Evolutionary conservation across 2,797 vertebrate species (phyloP).

Genomic region (Lindbergichthys nudifrons): DNA sequence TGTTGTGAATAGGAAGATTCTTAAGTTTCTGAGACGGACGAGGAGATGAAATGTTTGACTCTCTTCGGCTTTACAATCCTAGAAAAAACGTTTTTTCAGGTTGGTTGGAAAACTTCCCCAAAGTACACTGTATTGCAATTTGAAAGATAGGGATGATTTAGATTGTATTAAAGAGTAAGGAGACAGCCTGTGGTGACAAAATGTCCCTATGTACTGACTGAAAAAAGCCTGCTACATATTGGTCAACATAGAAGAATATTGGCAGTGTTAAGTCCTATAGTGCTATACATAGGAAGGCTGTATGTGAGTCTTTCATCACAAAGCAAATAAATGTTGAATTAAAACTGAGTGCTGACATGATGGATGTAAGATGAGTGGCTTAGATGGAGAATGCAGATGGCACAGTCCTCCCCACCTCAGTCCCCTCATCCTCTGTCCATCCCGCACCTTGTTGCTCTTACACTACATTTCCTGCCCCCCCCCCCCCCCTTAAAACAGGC

Average conservation of each 20-base stretch:
- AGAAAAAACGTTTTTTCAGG: too few relatives aligned
- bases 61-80: too few relatives aligned
- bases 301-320: constrained; percentile 49
- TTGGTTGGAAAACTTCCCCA: too few relatives aligned
- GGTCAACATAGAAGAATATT: background rate
- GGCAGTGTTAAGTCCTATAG: constrained; percentile 15
- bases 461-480: constrained; percentile 70
- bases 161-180: too few relatives aligned
- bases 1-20: too few relatives aligned
- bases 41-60: too few relatives aligned
- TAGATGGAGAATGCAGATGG: constrained; percentile 65
- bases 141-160: too few relatives aligned
- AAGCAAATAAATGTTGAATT: constrained; percentile 63
- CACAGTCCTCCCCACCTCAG: constrained; percentile 21
- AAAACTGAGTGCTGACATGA: constrained; percentile 70
- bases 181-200: too few relatives aligned
- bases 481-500: constrained; percentile 68
- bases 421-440: constrained; percentile 60
- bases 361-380: constrained; percentile 66
- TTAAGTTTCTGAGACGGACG: too few relatives aligned
- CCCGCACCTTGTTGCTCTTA: constrained; percentile 60
- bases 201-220: background rate
- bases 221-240: constrained; percentile 7
- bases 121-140: too few relatives aligned
- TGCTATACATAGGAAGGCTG: constrained; percentile 52